Conservation (phyloP, 37 sponge, comb jelly and placozoan genomes). For the Cliona cf. orientalis region DNA sequence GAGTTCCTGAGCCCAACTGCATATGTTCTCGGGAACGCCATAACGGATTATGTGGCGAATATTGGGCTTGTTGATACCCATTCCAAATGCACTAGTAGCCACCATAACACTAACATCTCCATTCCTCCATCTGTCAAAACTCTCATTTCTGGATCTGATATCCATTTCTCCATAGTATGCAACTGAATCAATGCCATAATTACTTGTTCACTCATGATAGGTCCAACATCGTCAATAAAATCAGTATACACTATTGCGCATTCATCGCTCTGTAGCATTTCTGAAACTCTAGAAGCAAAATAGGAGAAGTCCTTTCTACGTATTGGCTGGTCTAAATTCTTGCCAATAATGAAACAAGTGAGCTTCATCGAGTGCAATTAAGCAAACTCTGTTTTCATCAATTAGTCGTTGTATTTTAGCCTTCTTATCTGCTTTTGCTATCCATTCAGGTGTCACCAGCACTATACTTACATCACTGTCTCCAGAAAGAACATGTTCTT, state of each 20-base stretch:
- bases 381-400: neutral
- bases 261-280: too few relatives aligned
- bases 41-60: too few relatives aligned
- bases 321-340: too few relatives aligned
- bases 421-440: constrained; percentile 11
- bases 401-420: neutral
- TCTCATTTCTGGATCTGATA: constrained; percentile 20
- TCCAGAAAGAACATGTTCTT: neutral
- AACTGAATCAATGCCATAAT: constrained; percentile 10
- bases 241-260: constrained; percentile 28
- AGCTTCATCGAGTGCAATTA: constrained; percentile 5
- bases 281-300: too few relatives aligned
- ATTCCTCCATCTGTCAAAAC: constrained; percentile 24
- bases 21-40: too few relatives aligned
- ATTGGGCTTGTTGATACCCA: constrained; percentile 37
- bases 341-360: too few relatives aligned
- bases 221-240: constrained; percentile 32
- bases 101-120: constrained; percentile 38
- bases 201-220: constrained; percentile 4
- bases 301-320: too few relatives aligned
- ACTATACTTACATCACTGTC: neutral
- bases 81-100: constrained; percentile 44
- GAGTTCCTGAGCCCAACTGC: constrained; percentile 13
- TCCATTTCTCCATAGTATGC: constrained; percentile 44
- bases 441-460: constrained; percentile 7